Base-by-base conservation (phyloP, 2,888 invertebrate species). In the Acanthoscelides obtectus region DNA sequence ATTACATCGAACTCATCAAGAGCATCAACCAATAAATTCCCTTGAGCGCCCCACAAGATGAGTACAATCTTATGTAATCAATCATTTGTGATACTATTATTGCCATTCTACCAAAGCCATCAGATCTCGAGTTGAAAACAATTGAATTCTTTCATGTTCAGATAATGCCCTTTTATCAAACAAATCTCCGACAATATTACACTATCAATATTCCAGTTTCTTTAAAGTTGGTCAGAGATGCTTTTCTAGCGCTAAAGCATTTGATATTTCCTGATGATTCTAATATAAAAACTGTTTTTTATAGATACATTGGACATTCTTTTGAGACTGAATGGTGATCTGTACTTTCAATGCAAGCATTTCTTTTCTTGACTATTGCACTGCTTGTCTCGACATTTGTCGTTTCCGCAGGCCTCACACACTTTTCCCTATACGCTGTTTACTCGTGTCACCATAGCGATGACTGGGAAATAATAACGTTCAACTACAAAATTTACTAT, bases 231-330 rank as follows among this genome's bases (percentile, higher is more conserved):
- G 12, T 45, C 5, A 45, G 17, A 6, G 17, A 45, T 12, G 45
- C 17, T 45, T 45, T 45, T 12, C 45, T 45, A 45, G 45, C 45
- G 1, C 1, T 12, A 12, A 45, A 1, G 1, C 12, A 45, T 45
- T 12, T 45, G 17, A 45, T 17, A 45, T 45, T 70, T 66, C 66
- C 70, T 25, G 66, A 5, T 66, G 20, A 22, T 22, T n/a, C n/a
- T n/a, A 22, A n/a, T 25, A 70, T 27, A 20, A 27, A n/a, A 20
- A 66, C 25, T 27, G 20, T 67, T 68, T 71, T 68, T 25, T 71
- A 63, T 19, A 22, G 64, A 19, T 71, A 71, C 2, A 68, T 4
- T 19, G 71, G 66, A 25, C 68, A 68, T n/a, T 68, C 27, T 65
- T 68, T 67, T 1, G 71, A 67, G 5, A 71, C 63, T 4, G 64